phyloP scores from a whole-genome alignment of 2,113 vertebrate genomes.

The Martes martes region DNA sequence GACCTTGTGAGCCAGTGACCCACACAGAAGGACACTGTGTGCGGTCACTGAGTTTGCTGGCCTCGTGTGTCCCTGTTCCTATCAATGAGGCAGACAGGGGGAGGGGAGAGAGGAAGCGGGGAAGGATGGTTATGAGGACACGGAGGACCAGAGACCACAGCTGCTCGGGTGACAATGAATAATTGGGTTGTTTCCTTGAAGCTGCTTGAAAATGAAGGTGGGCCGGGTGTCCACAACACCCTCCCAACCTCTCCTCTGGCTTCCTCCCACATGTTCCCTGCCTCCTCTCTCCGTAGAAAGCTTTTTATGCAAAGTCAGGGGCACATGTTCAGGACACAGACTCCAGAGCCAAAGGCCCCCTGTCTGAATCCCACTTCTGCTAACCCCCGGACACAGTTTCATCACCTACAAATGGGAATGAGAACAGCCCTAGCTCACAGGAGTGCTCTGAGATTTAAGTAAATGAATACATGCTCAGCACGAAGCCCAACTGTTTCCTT shows the following conservation, averaged over 20 bases:
- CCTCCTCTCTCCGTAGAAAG: not conserved
- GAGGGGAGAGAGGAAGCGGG: slow-evolving; percentile 29
- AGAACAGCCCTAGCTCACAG: not conserved
- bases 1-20: slow-evolving; percentile 43
- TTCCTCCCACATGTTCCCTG: not conserved
- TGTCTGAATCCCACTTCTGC: not conserved
- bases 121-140: not conserved
- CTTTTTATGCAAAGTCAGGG: not conserved
- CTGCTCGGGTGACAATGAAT: slow-evolving; percentile 46
- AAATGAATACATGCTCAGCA: not conserved
- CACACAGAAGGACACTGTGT: slow-evolving; percentile 61
- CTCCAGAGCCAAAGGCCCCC: not conserved
- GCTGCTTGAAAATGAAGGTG: not conserved
- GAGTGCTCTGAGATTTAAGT: not conserved
- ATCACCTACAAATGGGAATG: not conserved
- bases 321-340: not conserved
- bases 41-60: slow-evolving; percentile 37
- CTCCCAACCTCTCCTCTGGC: not conserved
- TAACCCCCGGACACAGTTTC: not conserved
- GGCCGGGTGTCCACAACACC: not conserved
- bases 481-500: not conserved
- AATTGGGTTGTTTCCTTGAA: slow-evolving; percentile 42
- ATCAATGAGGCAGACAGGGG: not conserved
- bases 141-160: not conserved
- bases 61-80: slow-evolving; percentile 1